These are phyloP conservation scores for Myotis davidii DNA, from an alignment of 2,113 vertebrate genomes.

Conservation along the genomic window DNA sequence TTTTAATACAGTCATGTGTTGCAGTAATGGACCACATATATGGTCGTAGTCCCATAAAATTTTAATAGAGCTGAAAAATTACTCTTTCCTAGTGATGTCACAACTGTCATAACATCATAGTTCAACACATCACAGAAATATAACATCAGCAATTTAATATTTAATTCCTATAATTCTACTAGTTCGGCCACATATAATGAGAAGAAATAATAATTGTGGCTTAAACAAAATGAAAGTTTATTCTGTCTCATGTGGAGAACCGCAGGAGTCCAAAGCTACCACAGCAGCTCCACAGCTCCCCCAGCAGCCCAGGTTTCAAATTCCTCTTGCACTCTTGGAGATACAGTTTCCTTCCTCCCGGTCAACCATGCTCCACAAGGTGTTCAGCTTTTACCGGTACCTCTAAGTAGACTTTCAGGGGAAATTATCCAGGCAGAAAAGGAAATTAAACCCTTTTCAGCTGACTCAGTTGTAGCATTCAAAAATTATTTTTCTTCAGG, in stretches of 20 bases:
- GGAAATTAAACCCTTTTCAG: background rate
- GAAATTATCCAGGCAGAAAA: background rate
- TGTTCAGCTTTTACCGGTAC: background rate
- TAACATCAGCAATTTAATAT: background rate
- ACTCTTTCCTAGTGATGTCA: no score
- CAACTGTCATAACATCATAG: no score
- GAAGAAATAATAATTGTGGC: background rate
- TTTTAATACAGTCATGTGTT: no score
- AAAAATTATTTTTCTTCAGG: background rate
- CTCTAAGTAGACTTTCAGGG: no score
- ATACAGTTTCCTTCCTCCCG: background rate
- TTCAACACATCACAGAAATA: no score
- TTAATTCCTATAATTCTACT: background rate
- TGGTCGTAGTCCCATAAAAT: no score
- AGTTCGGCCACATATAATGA: background rate
- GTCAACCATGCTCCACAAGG: background rate
- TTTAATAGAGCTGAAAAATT: no score
- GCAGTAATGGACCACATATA: no score
- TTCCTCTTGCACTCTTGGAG: background rate
- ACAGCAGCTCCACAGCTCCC: accelerated
- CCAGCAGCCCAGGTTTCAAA: background rate
- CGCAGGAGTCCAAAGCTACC: background rate
- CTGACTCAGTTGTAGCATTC: background rate
- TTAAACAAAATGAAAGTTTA: background rate
- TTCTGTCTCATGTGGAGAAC: background rate